A percentile compares a stretch with the other conserved stretches of the same genome.
These are phyloP conservation scores for Onychostoma macrolepis DNA, from an alignment of 2,113 vertebrate genomes.

Conservation along the genomic window DNA sequence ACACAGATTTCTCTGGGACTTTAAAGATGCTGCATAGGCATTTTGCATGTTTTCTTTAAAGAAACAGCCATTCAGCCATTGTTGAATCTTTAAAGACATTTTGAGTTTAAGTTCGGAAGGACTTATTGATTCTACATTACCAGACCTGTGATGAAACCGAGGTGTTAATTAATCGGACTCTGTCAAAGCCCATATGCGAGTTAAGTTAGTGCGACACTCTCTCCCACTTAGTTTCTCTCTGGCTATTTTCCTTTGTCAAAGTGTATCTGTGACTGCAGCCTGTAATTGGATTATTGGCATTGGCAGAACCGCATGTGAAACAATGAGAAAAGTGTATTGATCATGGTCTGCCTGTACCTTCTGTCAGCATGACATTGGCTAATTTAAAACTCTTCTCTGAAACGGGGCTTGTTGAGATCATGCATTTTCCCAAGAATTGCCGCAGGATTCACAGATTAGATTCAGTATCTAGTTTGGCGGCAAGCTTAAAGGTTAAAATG, in stretches of 20 bases:
- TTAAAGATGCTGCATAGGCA: not conserved
- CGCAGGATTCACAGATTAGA: not conserved
- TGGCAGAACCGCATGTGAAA: conserved; percentile 53
- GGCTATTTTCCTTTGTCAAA: conserved; percentile 39
- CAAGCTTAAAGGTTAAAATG: conserved; percentile 24
- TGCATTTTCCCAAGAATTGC: not conserved
- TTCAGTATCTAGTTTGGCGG: not conserved
- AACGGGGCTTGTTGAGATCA: not conserved
- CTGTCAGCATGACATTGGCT: conserved; percentile 48
- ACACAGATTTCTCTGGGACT: not conserved
- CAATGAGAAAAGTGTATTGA: conserved; percentile 63
- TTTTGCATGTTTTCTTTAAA: not conserved
- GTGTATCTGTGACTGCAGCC: conserved; percentile 49
- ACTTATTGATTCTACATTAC: conserved; percentile 21
- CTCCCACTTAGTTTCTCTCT: conserved; percentile 14
- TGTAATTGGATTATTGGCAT: conserved; percentile 64
- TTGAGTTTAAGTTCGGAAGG: not conserved
- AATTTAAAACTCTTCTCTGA: conserved; percentile 35
- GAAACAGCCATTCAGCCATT: not conserved
- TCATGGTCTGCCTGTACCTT: conserved; percentile 59
- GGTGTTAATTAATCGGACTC: conserved; percentile 27
- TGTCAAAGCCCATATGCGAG: conserved; percentile 6
- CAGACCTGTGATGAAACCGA: conserved; percentile 14
- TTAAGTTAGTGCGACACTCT: conserved; percentile 8
- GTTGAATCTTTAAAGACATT: conserved; percentile 8